Percentiles rank a stretch among this genome's conserved stretches.
Evolutionary conservation across 2,113 vertebrate genomes (phyloP).

Genomic region (Daphoenositta chrysoptera): DNA sequence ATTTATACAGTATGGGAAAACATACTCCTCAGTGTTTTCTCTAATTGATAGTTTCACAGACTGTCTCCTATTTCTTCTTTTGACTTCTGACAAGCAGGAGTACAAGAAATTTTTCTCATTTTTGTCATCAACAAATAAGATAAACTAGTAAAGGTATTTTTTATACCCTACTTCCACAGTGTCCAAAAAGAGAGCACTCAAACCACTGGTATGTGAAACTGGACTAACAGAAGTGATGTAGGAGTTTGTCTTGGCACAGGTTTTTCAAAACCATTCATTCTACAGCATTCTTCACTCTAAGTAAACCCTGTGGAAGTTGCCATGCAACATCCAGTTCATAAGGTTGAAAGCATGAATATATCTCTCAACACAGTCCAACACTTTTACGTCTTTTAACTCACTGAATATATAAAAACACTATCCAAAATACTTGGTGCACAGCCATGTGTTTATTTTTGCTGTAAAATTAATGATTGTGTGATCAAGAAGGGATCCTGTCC

Average conservation of each 20-base stretch:
- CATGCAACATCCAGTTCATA: background rate
- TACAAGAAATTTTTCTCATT: background rate
- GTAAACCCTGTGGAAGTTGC: background rate
- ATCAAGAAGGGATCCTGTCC: background rate
- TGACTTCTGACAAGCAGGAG: background rate
- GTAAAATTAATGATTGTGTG: background rate
- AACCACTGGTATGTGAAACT: rapidly evolving
- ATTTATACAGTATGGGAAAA: background rate
- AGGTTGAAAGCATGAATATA: background rate
- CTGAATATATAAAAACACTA: background rate
- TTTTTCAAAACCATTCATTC: background rate
- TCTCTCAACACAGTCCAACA: background rate
- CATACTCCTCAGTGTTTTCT: background rate
- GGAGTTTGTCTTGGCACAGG: rapidly evolving
- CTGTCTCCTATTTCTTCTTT: background rate
- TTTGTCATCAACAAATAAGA: background rate
- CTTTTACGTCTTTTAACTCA: background rate
- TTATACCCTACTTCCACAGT: background rate
- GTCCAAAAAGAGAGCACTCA: background rate
- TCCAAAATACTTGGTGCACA: background rate
- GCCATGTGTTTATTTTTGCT: background rate
- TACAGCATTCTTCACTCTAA: background rate
- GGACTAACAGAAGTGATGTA: background rate
- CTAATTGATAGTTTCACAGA: background rate
- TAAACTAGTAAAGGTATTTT: background rate